Conservation (phyloP, 2,797 vertebrate genomes). For the Notolepis coatsorum region DNA sequence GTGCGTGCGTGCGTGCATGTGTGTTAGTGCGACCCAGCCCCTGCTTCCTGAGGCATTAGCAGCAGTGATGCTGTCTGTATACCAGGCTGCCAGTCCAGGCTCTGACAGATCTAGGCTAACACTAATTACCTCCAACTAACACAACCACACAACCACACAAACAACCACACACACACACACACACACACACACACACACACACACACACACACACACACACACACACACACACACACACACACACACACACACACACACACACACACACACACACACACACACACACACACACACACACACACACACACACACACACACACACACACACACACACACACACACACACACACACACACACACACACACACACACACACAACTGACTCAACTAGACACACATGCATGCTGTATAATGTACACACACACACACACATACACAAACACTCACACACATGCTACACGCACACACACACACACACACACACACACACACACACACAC, state of each 20-base stretch:
- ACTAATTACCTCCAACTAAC: constrained; percentile 73
- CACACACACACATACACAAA: too few species aligned
- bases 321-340: too few species aligned
- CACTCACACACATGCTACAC: too few species aligned
- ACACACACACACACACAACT: background rate
- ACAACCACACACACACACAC: constrained; percentile 25
- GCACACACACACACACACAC: too few species aligned
- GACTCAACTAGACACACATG: constrained; percentile 49
- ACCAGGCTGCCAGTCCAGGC: constrained; percentile 63
- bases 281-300: too few species aligned
- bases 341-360: background rate
- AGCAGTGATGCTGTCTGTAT: constrained; percentile 69
- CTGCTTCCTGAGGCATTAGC: constrained; percentile 32
- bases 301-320: too few species aligned
- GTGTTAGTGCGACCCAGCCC: constrained; percentile 56
- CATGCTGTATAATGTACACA: constrained; percentile 19
- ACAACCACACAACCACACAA: constrained; percentile 36
- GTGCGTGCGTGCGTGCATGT: constrained; percentile 38
- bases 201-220: constrained; percentile 5
- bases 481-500: too few species aligned
- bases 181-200: background rate
- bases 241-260: too few species aligned
- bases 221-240: background rate
- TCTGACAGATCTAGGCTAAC: constrained; percentile 85
- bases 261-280: too few species aligned